A percentile compares a stretch with the other conserved stretches of the same genome.
phyloP scores from a whole-genome alignment of 2,888 invertebrate genomes.

The Cryptophagus acutangulus region DNA sequence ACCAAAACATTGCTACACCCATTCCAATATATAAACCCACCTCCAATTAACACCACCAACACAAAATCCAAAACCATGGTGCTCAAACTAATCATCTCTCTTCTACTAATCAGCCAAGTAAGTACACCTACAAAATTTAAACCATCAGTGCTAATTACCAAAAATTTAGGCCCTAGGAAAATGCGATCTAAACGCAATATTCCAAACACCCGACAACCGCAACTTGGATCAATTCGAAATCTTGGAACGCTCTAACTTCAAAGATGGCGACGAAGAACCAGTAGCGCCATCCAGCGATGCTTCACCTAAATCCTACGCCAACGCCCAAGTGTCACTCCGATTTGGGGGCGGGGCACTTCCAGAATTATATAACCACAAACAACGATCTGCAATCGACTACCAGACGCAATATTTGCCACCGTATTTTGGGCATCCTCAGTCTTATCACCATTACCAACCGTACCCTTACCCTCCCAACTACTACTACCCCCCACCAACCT shows the following conservation, averaged over 20 bases:
- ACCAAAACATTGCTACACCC: no score
- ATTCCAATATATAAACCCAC: no score
- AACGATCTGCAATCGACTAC: background rate
- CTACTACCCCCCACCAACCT: slow-evolving; percentile 10
- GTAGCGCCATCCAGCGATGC: slow-evolving; percentile 7
- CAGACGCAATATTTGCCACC: slow-evolving; percentile 1
- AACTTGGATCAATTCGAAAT: slow-evolving; percentile 38
- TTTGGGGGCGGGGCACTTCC: slow-evolving; percentile 29
- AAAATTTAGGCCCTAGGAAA: slow-evolving; percentile 11
- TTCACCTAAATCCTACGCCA: slow-evolving; percentile 28
- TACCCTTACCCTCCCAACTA: slow-evolving; percentile 5
- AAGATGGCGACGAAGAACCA: slow-evolving; percentile 13
- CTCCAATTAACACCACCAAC: no score
- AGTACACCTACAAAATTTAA: no score
- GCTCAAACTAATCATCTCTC: no score
- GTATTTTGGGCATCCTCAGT: slow-evolving; percentile 8
- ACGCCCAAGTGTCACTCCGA: slow-evolving; percentile 35
- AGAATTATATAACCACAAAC: background rate
- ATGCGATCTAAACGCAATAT: slow-evolving; percentile 30
- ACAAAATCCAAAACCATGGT: no score
- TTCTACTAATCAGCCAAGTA: no score
- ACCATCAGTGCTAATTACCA: background rate
- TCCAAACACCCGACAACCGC: slow-evolving; percentile 34
- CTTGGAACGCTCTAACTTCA: slow-evolving; percentile 35
- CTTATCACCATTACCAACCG: slow-evolving; percentile 1